Conservation (phyloP, 1,140 invertebrate species). For the Potamilus streckersoni region DNA sequence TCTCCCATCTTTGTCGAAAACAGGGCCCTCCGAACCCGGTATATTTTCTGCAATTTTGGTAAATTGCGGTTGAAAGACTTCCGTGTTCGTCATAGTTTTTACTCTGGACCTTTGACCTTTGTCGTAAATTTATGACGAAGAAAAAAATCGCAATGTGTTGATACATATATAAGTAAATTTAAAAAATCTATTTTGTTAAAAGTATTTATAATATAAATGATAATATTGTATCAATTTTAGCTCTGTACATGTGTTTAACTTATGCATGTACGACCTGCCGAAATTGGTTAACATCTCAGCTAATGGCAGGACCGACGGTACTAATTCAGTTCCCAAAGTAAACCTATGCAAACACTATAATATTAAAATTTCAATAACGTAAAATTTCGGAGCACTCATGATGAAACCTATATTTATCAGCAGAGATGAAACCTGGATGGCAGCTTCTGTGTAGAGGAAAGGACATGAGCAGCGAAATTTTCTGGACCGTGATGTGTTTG, state of each 20-base stretch:
- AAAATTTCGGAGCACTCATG: too few species aligned
- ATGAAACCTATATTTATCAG: too few species aligned
- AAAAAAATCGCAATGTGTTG: too few species aligned
- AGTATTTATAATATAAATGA: not conserved
- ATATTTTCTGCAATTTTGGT: slow-evolving; percentile 44
- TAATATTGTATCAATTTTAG: slow-evolving; percentile 1
- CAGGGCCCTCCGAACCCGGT: slow-evolving; percentile 55
- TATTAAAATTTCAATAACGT: too few species aligned
- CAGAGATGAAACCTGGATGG: too few species aligned
- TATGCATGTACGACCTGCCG: not conserved
- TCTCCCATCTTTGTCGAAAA: slow-evolving; percentile 52
- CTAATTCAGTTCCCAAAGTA: too few species aligned
- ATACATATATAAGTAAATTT: too few species aligned
- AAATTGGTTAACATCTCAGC: not conserved
- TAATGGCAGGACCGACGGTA: too few species aligned
- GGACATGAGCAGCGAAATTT: too few species aligned
- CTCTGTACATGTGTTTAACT: not conserved
- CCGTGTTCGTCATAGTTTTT: slow-evolving; percentile 12
- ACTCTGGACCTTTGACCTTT: not conserved
- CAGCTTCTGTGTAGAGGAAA: too few species aligned
- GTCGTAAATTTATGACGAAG: not conserved
- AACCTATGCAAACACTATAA: too few species aligned
- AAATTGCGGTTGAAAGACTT: slow-evolving; percentile 39
- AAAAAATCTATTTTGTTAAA: not conserved
- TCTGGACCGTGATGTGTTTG: too few species aligned